A percentile compares a stretch with the other conserved stretches of the same genome.
Evolutionary conservation across 2,797 vertebrate genomes (phyloP).

Genomic region (Ataeniobius toweri): DNA sequence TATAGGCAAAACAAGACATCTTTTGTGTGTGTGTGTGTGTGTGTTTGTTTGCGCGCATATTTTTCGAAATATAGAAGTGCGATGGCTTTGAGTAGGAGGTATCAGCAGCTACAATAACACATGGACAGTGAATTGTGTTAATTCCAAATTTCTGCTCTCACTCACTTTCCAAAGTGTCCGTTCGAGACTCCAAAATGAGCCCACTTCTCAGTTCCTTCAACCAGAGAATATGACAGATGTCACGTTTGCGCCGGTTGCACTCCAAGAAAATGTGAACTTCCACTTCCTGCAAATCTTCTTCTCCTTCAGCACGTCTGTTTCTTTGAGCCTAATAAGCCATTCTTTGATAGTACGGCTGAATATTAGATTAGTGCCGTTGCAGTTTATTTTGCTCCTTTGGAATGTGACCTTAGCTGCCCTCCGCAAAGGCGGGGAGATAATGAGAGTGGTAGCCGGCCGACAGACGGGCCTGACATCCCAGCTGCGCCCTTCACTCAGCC

Average conservation of each 20-base stretch:
- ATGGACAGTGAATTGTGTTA: constrained; percentile 64
- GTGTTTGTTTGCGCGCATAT: constrained; percentile 7
- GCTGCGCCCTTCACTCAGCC: constrained; percentile 74
- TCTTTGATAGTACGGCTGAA: constrained; percentile 65
- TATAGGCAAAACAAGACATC: constrained; percentile 76
- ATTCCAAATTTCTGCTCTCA: constrained; percentile 45
- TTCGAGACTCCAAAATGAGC: constrained; percentile 7
- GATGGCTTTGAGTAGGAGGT: constrained; percentile 71
- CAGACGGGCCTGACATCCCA: constrained; percentile 73
- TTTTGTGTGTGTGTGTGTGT: constrained; percentile 45
- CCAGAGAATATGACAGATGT: constrained; percentile 34
- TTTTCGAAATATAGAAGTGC: constrained; percentile 62
- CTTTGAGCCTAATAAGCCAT: constrained; percentile 54
- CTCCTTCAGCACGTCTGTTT: constrained; percentile 47
- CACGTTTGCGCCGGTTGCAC: constrained; percentile 25
- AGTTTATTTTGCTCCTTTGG: constrained; percentile 70
- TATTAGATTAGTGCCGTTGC: constrained; percentile 63
- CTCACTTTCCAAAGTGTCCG: constrained; percentile 43
- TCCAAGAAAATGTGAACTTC: constrained; percentile 44
- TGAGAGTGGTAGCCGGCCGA: constrained; percentile 74
- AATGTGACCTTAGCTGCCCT: constrained; percentile 77
- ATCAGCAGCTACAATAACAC: constrained; percentile 65
- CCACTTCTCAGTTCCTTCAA: constrained; percentile 27
- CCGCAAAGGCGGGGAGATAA: constrained; percentile 66
- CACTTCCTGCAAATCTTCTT: constrained; percentile 25